Percentiles rank a stretch among this genome's conserved stretches.
phyloP scores from a whole-genome alignment of 2,888 invertebrate species.

The Megastigmus dorsalis region DNA sequence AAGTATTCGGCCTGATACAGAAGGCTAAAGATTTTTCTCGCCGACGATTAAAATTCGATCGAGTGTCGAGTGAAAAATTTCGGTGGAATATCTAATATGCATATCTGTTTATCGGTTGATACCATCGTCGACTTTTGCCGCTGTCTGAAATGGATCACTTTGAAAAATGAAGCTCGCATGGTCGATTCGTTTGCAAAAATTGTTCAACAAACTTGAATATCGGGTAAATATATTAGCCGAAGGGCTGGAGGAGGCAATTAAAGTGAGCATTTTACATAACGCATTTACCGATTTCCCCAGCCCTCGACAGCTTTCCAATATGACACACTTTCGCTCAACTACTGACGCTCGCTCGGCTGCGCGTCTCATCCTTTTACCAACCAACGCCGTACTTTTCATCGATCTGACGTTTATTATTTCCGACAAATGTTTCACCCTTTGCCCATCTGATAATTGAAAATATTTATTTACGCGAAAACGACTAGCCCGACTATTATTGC shows the following conservation, averaged over 20 bases:
- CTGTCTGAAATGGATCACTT: no score
- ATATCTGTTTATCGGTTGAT: no score
- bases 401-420: slow-evolving; percentile 34
- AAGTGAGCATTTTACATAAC: slow-evolving; percentile 41
- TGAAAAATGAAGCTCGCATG: no score
- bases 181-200: no score
- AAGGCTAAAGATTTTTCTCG: no score
- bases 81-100: no score
- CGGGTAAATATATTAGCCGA: slow-evolving; percentile 5
- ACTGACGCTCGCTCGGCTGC: not conserved
- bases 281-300: slow-evolving; percentile 30
- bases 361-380: no score
- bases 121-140: no score
- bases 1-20: no score
- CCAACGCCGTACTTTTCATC: slow-evolving; percentile 28
- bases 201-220: not conserved
- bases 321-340: slow-evolving; percentile 42
- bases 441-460: not conserved
- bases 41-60: no score
- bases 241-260: slow-evolving; percentile 14
- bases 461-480: slow-evolving; percentile 12
- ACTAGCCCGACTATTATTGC: no score
- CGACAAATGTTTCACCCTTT: not conserved
- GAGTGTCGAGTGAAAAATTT: no score
- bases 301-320: slow-evolving; percentile 39